Conservation (phyloP, 2,797 vertebrate genomes). For the Kryptolebias ocellatus region DNA sequence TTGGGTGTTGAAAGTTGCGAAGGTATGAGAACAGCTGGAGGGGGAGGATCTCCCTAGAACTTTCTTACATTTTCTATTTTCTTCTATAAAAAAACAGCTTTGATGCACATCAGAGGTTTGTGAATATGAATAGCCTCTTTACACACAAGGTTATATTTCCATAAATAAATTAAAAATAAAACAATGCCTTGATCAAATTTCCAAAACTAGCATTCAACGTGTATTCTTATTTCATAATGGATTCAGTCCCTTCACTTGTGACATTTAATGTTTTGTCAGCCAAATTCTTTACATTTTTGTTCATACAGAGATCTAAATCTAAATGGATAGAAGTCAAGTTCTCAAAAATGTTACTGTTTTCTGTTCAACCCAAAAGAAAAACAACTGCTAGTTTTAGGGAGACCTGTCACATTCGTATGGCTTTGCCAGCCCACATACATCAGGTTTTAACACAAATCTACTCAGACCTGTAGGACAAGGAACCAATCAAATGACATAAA, state of each 20-base stretch:
- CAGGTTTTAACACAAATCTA: constrained; percentile 31
- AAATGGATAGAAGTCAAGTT: neutral
- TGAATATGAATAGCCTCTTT: neutral
- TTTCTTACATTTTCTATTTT: constrained; percentile 10
- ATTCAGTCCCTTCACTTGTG: no score
- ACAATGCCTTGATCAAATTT: no score
- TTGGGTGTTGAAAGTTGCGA: neutral
- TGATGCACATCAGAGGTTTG: constrained; percentile 9
- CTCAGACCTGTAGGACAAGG: constrained; percentile 13
- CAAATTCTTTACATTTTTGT: no score
- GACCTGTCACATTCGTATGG: constrained; percentile 3
- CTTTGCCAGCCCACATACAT: constrained; percentile 14
- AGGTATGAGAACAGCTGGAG: neutral
- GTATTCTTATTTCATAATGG: no score
- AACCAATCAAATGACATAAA: constrained; percentile 22
- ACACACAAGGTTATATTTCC: neutral
- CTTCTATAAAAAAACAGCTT: constrained; percentile 6
- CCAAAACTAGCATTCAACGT: no score
- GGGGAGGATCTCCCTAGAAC: neutral
- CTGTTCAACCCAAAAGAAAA: constrained; percentile 6
- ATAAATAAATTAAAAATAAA: no score
- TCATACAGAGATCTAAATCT: neutral
- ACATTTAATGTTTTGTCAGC: no score
- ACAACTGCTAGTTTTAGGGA: neutral
- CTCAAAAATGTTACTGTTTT: neutral